phyloP scores from a whole-genome alignment of 2,113 vertebrate species.

The Entomyzon cyanotis region DNA sequence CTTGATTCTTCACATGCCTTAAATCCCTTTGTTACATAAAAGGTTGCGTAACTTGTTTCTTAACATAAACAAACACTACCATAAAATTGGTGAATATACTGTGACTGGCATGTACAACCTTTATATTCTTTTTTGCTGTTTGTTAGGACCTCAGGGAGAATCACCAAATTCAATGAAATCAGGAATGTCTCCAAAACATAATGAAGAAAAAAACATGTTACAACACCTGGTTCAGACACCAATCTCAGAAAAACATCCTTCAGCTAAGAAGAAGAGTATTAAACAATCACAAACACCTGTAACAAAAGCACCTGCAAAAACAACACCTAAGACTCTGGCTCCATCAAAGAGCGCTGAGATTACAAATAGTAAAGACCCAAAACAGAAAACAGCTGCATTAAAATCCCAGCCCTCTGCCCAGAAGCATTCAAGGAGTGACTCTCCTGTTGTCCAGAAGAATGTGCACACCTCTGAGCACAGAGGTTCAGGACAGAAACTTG shows the following conservation, averaged over 20 bases:
- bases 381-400: constrained; percentile 59
- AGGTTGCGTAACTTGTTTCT: neutral
- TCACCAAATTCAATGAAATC: constrained; percentile 77
- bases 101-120: neutral
- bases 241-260: constrained; percentile 61
- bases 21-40: neutral
- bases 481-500: constrained; percentile 31
- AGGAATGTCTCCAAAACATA: constrained; percentile 79
- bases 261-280: constrained; percentile 79
- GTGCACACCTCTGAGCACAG: neutral
- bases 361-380: constrained; percentile 68
- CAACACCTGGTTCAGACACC: constrained; percentile 65
- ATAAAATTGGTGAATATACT: neutral
- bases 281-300: constrained; percentile 69
- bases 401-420: constrained; percentile 63
- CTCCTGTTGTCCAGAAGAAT: constrained; percentile 57
- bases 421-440: constrained; percentile 63
- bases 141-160: constrained; percentile 78
- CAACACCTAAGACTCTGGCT: constrained; percentile 59
- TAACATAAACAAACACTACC: neutral
- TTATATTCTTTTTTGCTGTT: constrained; percentile 31
- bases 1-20: neutral
- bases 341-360: constrained; percentile 64
- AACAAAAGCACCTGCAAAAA: constrained; percentile 78
- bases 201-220: constrained; percentile 80